A percentile compares a stretch with the other conserved stretches of the same genome.
Evolutionary conservation across 1,140 invertebrate species (phyloP).

Genomic region (Trachymyrmex cornetzi): DNA sequence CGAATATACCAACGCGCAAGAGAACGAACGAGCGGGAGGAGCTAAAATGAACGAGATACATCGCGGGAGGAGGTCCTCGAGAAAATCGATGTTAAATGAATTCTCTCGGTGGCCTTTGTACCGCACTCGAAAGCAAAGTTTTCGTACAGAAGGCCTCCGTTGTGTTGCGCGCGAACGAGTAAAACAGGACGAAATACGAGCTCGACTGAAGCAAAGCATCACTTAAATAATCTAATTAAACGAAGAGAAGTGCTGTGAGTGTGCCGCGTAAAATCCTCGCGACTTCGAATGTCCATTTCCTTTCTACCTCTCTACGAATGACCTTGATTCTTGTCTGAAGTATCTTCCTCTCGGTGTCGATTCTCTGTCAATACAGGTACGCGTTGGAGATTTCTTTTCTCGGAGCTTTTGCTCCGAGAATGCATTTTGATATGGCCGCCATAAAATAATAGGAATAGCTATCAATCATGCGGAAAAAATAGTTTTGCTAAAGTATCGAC

Average conservation of each 20-base stretch:
- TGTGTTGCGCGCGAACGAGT: not conserved
- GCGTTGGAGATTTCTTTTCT: too few relatives aligned
- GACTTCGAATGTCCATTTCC: slow-evolving; percentile 20
- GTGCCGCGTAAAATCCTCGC: slow-evolving; percentile 32
- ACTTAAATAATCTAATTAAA: slow-evolving; percentile 61
- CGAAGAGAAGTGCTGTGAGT: not conserved
- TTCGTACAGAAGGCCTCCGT: slow-evolving; percentile 41
- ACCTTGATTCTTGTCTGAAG: slow-evolving; percentile 32
- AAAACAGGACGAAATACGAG: not conserved
- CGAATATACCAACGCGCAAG: slow-evolving; percentile 12
- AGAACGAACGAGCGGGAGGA: not conserved
- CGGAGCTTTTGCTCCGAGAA: too few relatives aligned
- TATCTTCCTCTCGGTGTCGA: too few relatives aligned
- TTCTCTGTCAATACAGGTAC: too few relatives aligned
- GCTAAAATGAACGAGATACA: not conserved
- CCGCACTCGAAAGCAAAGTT: slow-evolving; percentile 52
- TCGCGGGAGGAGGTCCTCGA: slow-evolving; percentile 47
- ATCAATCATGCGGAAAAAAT: slow-evolving; percentile 66
- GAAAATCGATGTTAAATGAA: slow-evolving; percentile 65
- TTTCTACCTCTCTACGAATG: slow-evolving; percentile 12
- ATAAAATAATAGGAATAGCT: slow-evolving; percentile 66
- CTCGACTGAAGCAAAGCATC: not conserved
- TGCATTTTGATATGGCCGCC: too few relatives aligned
- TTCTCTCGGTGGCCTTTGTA: slow-evolving; percentile 53
- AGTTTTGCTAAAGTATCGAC: too few relatives aligned